Evolutionary conservation across 1,140 invertebrate genomes (phyloP).

Genomic region (Megathymus violae): DNA sequence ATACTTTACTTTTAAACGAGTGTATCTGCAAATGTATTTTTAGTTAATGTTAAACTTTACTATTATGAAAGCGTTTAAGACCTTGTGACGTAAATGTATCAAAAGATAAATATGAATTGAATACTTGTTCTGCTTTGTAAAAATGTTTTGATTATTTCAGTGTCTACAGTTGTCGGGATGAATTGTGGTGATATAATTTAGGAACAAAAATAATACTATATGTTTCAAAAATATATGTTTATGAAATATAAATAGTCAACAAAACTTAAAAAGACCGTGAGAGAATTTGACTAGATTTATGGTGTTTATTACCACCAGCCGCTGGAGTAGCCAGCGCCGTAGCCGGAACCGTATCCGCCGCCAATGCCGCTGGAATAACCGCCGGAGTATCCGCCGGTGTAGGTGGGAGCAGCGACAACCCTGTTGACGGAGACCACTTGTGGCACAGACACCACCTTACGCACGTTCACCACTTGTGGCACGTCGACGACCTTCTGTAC

Average conservation of each 20-base stretch:
- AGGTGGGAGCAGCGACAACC: conserved; percentile 49
- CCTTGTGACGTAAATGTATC: not conserved
- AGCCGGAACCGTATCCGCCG: conserved; percentile 16
- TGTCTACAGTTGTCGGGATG: too few species aligned
- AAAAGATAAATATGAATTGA: not conserved
- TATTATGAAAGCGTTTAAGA: not conserved
- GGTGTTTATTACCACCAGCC: conserved; percentile 38
- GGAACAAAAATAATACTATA: not conserved
- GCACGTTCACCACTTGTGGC: conserved; percentile 47
- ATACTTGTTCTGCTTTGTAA: not conserved
- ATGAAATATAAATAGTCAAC: conserved; percentile 9
- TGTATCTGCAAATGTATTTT: not conserved
- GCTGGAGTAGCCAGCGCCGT: conserved; percentile 26
- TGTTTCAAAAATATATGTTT: conserved; percentile 2
- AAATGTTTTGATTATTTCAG: too few species aligned
- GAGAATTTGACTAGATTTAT: conserved; percentile 6
- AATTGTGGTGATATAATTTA: too few species aligned
- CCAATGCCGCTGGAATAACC: conserved; percentile 31
- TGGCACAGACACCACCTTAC: conserved; percentile 45
- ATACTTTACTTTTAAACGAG: not conserved
- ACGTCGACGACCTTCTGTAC: conserved; percentile 48
- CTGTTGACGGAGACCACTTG: conserved; percentile 62
- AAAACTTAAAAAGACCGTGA: conserved; percentile 6
- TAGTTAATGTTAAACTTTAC: not conserved
- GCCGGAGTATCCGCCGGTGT: conserved; percentile 17